Conservation (phyloP, 2,797 vertebrate species). For the Microctenopoma steveboyesi region DNA sequence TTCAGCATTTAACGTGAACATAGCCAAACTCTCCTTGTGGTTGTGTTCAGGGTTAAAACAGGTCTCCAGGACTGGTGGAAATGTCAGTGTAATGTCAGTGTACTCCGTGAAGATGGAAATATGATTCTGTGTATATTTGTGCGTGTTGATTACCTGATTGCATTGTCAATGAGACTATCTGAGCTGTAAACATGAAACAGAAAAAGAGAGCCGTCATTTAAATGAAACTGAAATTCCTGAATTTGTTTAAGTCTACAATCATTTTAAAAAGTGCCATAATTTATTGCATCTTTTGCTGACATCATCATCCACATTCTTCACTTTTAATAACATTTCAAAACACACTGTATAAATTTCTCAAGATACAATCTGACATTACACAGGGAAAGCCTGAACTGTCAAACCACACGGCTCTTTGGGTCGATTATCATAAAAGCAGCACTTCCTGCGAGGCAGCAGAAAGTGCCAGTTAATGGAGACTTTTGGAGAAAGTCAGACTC, state of each 20-base stretch:
- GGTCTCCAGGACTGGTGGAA: too few species aligned
- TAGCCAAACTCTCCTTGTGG: too few species aligned
- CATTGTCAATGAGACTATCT: constrained; percentile 71
- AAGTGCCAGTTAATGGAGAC: constrained; percentile 40
- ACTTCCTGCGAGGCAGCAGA: constrained; percentile 32
- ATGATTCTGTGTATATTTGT: not conserved
- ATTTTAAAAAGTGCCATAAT: not conserved
- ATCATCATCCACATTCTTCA: not conserved
- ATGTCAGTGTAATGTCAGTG: not conserved
- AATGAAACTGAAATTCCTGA: not conserved
- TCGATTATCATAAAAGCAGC: constrained; percentile 46
- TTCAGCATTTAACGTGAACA: too few species aligned
- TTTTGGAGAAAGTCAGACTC: not conserved
- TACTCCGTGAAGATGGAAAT: not conserved
- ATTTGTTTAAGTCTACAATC: not conserved
- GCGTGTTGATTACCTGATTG: constrained; percentile 70
- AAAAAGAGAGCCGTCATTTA: constrained; percentile 11
- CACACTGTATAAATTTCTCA: not conserved
- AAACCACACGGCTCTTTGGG: constrained; percentile 41
- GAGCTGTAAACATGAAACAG: constrained; percentile 65
- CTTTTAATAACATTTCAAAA: constrained; percentile 15
- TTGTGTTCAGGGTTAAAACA: too few species aligned
- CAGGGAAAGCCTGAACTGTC: constrained; percentile 15
- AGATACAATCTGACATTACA: not conserved
- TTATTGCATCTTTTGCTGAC: not conserved